Conservation (phyloP, 2,113 vertebrate species). For the Ammodramus savannarum region DNA sequence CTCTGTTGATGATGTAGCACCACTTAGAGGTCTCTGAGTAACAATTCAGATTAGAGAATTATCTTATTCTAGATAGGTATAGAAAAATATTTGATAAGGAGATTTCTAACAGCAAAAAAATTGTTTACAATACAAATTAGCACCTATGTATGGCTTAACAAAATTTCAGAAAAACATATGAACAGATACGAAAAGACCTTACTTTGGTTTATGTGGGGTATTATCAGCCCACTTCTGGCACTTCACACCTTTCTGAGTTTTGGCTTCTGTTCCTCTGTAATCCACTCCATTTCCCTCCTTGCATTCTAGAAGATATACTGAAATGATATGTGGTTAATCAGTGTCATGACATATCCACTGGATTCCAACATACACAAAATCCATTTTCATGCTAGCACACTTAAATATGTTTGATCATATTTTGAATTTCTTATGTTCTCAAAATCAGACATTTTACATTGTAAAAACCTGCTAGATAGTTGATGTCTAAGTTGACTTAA, state of each 20-base stretch:
- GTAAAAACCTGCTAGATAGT: background rate
- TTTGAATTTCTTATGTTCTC: background rate
- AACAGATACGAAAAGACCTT: background rate
- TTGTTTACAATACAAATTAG: background rate
- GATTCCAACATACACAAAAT: background rate
- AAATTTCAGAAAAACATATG: background rate
- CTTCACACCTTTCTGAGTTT: constrained; percentile 70
- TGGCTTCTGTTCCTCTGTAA: constrained; percentile 85
- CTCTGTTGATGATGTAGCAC: background rate
- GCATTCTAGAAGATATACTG: constrained; percentile 85
- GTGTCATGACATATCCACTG: background rate
- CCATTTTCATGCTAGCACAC: background rate
- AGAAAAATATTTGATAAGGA: background rate
- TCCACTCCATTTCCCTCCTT: constrained; percentile 71
- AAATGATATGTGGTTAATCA: background rate
- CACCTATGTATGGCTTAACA: background rate
- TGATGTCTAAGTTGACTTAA: background rate
- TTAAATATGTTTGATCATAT: background rate
- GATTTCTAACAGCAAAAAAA: background rate
- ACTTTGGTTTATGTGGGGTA: constrained; percentile 83
- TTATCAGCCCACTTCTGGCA: constrained; percentile 81
- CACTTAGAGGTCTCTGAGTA: background rate
- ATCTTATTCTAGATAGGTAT: background rate
- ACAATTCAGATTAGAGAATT: background rate
- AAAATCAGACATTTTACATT: background rate